Conservation (phyloP, 1,140 invertebrate genomes). For the Meloidogyne chitwoodi region DNA sequence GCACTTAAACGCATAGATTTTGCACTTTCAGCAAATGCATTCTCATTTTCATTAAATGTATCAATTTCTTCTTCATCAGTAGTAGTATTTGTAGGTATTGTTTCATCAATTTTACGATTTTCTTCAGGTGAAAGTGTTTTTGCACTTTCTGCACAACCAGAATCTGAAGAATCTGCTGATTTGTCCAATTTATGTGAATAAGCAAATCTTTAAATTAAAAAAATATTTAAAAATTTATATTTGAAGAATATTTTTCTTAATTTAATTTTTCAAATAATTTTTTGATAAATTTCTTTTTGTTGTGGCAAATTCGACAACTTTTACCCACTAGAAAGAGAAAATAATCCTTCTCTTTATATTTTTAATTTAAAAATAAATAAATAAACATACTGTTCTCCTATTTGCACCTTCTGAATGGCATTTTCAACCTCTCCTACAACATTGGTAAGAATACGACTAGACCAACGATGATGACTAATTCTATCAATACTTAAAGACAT, state of each 20-base stretch:
- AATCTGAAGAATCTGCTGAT: background rate
- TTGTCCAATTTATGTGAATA: background rate
- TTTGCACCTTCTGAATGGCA: conserved; percentile 48
- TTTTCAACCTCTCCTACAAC: conserved; percentile 46
- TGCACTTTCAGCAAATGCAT: background rate
- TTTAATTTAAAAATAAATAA: too few relatives aligned
- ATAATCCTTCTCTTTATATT: too few relatives aligned
- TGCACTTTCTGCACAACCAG: background rate
- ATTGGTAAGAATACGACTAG: conserved; percentile 36
- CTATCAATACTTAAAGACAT: conserved; percentile 39
- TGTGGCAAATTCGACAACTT: too few relatives aligned
- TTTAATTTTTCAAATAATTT: too few relatives aligned
- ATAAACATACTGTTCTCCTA: conserved; percentile 40
- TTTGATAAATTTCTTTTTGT: too few relatives aligned
- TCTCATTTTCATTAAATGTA: background rate
- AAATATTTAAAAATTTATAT: too few relatives aligned
- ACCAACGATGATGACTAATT: conserved; percentile 49
- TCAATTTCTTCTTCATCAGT: background rate
- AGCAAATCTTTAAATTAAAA: background rate
- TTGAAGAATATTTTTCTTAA: too few relatives aligned
- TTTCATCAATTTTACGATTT: background rate
- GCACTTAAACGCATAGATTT: background rate
- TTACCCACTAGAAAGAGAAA: too few relatives aligned
- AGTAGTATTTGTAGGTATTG: background rate
- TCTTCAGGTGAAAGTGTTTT: background rate